Evolutionary conservation across 1,140 invertebrate genomes (phyloP).

Genomic region (Drosophila fuyamai): DNA sequence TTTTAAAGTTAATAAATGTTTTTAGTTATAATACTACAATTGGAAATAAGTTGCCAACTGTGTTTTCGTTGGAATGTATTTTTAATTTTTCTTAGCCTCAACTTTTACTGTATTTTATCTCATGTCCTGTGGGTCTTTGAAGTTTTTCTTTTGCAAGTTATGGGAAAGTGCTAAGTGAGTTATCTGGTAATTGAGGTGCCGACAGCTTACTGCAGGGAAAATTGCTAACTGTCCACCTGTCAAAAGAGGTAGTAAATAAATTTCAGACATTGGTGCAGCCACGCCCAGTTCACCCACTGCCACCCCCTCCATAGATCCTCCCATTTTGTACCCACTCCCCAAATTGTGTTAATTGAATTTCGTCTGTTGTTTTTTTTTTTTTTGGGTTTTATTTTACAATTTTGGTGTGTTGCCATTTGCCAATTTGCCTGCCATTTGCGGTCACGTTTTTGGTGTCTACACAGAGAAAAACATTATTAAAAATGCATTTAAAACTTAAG

Average conservation of each 20-base stretch:
- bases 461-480: conserved; percentile 1
- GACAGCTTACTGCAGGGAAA: not conserved
- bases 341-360: conserved; percentile 70
- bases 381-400: not conserved
- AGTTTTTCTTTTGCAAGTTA: not conserved
- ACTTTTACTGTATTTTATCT: not conserved
- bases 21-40: too few species aligned
- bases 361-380: conserved; percentile 8
- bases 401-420: conserved; percentile 35
- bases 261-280: conserved; percentile 5
- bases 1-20: too few species aligned
- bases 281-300: not conserved
- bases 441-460: conserved; percentile 59
- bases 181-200: conserved; percentile 3
- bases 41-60: too few species aligned
- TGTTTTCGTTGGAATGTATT: too few species aligned
- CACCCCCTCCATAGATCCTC: not conserved
- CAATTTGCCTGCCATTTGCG: conserved; percentile 61
- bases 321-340: conserved; percentile 10
- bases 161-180: conserved; percentile 5
- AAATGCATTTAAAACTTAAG: not conserved
- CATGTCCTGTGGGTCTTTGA: not conserved
- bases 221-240: conserved; percentile 13
- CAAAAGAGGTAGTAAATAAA: conserved; percentile 9
- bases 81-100: not conserved